These are phyloP conservation scores for Callopanchax toddi DNA, from an alignment of 2,113 vertebrate genomes.

Conservation along the genomic window DNA sequence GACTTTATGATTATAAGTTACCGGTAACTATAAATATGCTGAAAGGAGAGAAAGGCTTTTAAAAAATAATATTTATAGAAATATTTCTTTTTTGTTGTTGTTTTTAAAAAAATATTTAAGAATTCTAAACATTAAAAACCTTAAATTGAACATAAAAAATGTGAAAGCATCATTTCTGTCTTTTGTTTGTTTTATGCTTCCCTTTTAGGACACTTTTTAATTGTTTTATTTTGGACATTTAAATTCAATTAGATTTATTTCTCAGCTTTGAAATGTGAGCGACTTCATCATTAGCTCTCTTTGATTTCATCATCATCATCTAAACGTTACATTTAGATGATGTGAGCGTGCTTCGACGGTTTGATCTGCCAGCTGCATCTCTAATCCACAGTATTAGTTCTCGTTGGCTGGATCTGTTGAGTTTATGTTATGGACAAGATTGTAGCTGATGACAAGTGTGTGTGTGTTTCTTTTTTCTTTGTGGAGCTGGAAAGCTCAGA, in stretches of 20 bases:
- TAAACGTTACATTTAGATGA: background rate
- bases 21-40: too few species aligned
- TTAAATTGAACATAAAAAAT: background rate
- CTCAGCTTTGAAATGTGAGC: background rate
- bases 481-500: conserved; percentile 10
- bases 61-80: too few species aligned
- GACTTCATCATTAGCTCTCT: background rate
- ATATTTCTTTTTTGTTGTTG: too few species aligned
- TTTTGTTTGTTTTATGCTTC: too few species aligned
- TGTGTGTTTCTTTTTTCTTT: background rate
- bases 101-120: too few species aligned
- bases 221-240: background rate
- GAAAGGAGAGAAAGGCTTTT: too few species aligned
- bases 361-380: background rate
- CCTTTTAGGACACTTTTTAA: too few species aligned
- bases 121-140: too few species aligned
- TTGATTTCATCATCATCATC: background rate
- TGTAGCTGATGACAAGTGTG: conserved; percentile 17
- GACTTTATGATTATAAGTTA: too few species aligned
- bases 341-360: background rate
- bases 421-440: conserved; percentile 8
- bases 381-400: conserved; percentile 5
- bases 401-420: conserved; percentile 10
- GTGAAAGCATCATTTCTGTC: too few species aligned
- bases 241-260: too few species aligned